Evolutionary conservation across 1,140 invertebrate genomes (phyloP), one percentile per base, ranked within the genome.

Genomic region (Tetragonula clypearis): DNA sequence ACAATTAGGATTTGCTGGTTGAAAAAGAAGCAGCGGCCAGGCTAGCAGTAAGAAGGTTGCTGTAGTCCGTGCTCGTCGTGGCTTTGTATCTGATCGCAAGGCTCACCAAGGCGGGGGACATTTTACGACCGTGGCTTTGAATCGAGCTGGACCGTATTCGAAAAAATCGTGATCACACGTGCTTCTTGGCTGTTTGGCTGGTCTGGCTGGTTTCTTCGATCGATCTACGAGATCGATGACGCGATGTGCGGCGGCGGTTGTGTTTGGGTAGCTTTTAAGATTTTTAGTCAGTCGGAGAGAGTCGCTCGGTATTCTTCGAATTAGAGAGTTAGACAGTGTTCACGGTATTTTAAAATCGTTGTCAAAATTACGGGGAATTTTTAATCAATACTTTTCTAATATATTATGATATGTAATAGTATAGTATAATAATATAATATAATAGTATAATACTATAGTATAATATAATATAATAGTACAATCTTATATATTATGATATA

Each of bases 1-100:
- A 84, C 85, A 83, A 86, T 86, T 86, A 86, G 81, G 85, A 86
- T 86, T 86, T 66, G 81, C 69, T 30, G 49, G 60, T 58, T 55
- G 85, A 84, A 84, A 84, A 86, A 72, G 26, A 55, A 23, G 56
- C 65, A 23, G 56, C 65, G 74, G 58, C 15, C 8, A 49, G 41
- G 49, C 14, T 35, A 30, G 26, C 66, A 6, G 41, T 41, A 41
- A 6, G 19, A 23, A 30, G 30, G 30, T 30, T n/a, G 65, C 79
- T 49, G 41, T 35, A 41, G 49, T 41, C 72, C 35, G 81, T 68
- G 73, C 81, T 15, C 53, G 30, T 74, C 76, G 56, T 41, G 30
- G 14, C 26, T 35, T 62, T 72, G 8, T 85, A 85, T 85, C 83
- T 85, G 83, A 85, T 84, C 82, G 55, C 56, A 49, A 30, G 60